Base-by-base conservation (phyloP, 2,113 vertebrate genomes). In the Ellobius talpinus region DNA sequence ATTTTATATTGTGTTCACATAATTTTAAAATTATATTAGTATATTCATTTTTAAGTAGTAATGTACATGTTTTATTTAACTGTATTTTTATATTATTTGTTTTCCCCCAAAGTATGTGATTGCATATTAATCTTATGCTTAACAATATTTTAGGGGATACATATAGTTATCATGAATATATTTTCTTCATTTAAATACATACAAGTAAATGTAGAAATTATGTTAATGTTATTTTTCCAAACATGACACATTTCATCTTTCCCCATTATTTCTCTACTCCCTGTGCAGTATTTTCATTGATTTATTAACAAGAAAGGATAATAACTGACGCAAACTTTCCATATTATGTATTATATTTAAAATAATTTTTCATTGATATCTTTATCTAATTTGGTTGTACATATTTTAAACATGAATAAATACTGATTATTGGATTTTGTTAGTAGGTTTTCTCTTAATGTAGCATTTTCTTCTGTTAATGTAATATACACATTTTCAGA, bases 81-180 rank as follows among this genome's bases (percentile, higher is more conserved):
- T 94, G 90, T 52, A 93, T 73, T n/a, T 63, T 90, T 26, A 95
- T 72, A 65, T 39, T 95, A 31, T 72, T 84, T 63, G n/a, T 29
- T 84, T 7, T 2, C 58, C 7, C 50, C 9, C 84, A 93, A 17
- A 89, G 1, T 39, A 11, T 26, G 84, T 77, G 65, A 45, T 93
- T 93, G 26, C 21, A 70, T 82, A 29, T 12, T 81, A n/a, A 91
- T 52, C 58, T 79, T 77, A 58, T 31, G 58, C 13, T 65, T 45
- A 74, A 23, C 14, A 93, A 73, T 7, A 33, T 92, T 91, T 72
- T 72, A 87, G 61, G 39, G 3, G 39, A 13, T 88, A 84, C 31
- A 74, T 87, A 86, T 31, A n/a, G 45, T 87, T 88, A 84, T 29
- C 26, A 58, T 78, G 76, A 89, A 33, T 61, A 39, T 61, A 86